Percentiles rank a stretch among this genome's conserved stretches.
Conservation (phyloP, 2,797 vertebrate species). For the Diplodus sargus region DNA sequence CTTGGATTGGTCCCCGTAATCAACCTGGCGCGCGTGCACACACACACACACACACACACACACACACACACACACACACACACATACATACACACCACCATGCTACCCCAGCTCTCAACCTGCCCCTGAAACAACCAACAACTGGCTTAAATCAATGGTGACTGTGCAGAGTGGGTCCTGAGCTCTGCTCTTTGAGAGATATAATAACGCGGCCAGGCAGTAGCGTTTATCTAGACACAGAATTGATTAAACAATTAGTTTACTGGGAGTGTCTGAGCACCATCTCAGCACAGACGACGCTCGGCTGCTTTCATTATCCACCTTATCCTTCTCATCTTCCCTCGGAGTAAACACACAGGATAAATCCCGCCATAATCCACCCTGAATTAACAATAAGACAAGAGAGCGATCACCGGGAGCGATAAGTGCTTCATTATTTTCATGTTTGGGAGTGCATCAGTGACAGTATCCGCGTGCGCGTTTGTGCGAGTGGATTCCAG, state of each 20-base stretch:
- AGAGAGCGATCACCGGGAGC: slow-evolving; percentile 14
- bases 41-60: not conserved
- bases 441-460: slow-evolving; percentile 11
- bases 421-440: slow-evolving; percentile 36
- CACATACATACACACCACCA: slow-evolving; percentile 20
- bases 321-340: slow-evolving; percentile 41
- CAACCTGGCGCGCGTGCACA: not conserved
- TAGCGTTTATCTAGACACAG: slow-evolving; percentile 30
- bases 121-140: slow-evolving; percentile 2
- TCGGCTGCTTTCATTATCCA: slow-evolving; percentile 51
- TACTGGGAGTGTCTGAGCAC: slow-evolving; percentile 26
- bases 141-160: slow-evolving; percentile 32
- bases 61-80: slow-evolving; percentile 43
- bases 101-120: slow-evolving; percentile 35
- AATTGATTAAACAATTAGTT: slow-evolving; percentile 70
- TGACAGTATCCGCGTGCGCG: accelerated
- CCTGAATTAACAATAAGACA: slow-evolving; percentile 40
- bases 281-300: not conserved
- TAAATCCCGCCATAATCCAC: slow-evolving; percentile 58
- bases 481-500: not conserved
- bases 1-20: slow-evolving; percentile 36
- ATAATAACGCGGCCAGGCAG: slow-evolving; percentile 30
- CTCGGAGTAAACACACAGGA: slow-evolving; percentile 53
- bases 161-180: not conserved
- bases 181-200: not conserved